A percentile compares a stretch with the other conserved stretches of the same genome.
These are phyloP conservation scores for Anticlea derivata DNA, from an alignment of 2,888 invertebrate species.

Conservation along the genomic window DNA sequence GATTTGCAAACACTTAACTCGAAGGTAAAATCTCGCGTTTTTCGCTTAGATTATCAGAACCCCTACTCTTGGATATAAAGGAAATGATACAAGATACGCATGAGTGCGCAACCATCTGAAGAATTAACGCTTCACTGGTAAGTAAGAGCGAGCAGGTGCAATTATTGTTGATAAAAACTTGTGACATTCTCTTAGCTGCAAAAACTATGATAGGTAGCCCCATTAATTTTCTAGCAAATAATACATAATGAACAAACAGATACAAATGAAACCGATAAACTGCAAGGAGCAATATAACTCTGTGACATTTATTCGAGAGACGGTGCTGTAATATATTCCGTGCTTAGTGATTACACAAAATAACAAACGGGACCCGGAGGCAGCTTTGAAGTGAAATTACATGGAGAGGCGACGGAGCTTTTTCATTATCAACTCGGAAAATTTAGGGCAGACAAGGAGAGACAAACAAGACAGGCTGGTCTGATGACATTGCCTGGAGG, in stretches of 20 bases:
- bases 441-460: conserved; percentile 64
- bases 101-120: conserved; percentile 38
- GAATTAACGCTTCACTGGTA: conserved; percentile 38
- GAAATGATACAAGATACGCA: conserved; percentile 48
- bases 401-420: conserved; percentile 62
- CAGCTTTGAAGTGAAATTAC: conserved; percentile 70
- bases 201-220: conserved; percentile 14
- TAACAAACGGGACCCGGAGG: conserved; percentile 63
- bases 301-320: conserved; percentile 40
- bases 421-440: conserved; percentile 77
- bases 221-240: conserved; percentile 17
- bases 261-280: conserved; percentile 26
- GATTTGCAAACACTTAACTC: conserved; percentile 29
- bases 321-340: conserved; percentile 55
- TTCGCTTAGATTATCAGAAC: conserved; percentile 33
- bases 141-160: conserved; percentile 29
- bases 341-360: conserved; percentile 66
- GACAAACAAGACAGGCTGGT: conserved; percentile 44
- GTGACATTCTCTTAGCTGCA: conserved; percentile 22
- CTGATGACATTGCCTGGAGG: conserved; percentile 40
- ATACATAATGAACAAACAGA: conserved; percentile 16
- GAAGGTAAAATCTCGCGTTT: conserved; percentile 30
- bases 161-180: conserved; percentile 22
- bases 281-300: conserved; percentile 27
- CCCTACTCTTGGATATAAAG: conserved; percentile 42